phyloP scores from a whole-genome alignment of 2,113 vertebrate species.

The Naja naja region DNA sequence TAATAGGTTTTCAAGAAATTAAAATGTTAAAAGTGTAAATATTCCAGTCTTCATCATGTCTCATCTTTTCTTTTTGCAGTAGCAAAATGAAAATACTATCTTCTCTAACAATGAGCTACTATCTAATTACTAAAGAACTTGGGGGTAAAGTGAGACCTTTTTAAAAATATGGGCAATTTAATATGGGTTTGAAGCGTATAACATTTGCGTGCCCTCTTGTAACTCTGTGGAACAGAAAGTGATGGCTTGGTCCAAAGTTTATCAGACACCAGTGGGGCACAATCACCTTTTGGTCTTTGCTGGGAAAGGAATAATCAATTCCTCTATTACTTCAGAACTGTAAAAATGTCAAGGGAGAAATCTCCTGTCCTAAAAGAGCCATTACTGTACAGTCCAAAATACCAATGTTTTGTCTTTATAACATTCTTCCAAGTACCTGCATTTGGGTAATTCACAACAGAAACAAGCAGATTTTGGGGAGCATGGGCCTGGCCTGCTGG shows the following conservation, averaged over 20 bases:
- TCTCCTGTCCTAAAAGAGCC: slow-evolving; percentile 30
- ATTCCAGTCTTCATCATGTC: slow-evolving; percentile 50
- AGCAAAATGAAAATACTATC: slow-evolving; percentile 58
- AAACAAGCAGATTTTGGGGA: neutral
- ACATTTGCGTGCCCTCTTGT: slow-evolving; percentile 45
- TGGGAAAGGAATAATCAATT: slow-evolving; percentile 56
- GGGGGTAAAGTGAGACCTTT: slow-evolving; percentile 55
- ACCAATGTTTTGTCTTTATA: accelerated
- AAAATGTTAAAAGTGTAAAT: slow-evolving; percentile 53
- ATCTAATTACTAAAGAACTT: slow-evolving; percentile 53
- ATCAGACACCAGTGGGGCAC: slow-evolving; percentile 71
- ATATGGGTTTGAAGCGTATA: slow-evolving; percentile 38
- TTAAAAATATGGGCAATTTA: slow-evolving; percentile 46
- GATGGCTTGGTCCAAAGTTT: slow-evolving; percentile 73
- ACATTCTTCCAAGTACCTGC: neutral
- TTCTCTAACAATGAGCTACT: neutral
- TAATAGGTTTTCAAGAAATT: slow-evolving; percentile 48
- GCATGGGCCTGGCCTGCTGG: neutral
- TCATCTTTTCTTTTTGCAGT: slow-evolving; percentile 29
- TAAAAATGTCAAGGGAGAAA: slow-evolving; percentile 64
- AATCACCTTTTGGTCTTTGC: slow-evolving; percentile 67
- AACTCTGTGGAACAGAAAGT: slow-evolving; percentile 62
- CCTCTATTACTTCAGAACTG: slow-evolving; percentile 56
- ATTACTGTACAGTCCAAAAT: neutral
- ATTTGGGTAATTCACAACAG: neutral